Percentiles rank a stretch among this genome's conserved stretches.
These are phyloP conservation scores for Borostomias antarcticus DNA, from an alignment of 2,797 vertebrate genomes.

Conservation along the genomic window DNA sequence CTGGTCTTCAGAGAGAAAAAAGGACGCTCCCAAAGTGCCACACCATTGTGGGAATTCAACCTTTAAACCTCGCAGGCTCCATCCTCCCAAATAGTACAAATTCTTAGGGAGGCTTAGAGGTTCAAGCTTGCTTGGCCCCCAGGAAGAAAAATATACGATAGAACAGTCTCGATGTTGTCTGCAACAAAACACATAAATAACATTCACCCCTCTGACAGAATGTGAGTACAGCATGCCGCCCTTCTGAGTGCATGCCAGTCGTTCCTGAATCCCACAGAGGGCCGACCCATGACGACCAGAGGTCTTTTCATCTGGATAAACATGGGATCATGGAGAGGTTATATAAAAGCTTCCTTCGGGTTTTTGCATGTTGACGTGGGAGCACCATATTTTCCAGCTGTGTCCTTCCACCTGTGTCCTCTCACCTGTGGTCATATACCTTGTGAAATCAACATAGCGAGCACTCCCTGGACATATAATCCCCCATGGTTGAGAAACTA, in stretches of 20 bases:
- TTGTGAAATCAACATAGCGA: constrained; percentile 54
- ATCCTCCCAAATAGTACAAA: constrained; percentile 34
- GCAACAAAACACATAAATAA: constrained; percentile 34
- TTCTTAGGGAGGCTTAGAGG: constrained; percentile 21
- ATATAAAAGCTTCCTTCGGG: constrained; percentile 40
- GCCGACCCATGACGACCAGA: constrained; percentile 15
- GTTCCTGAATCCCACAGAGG: constrained; percentile 22
- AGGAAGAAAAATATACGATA: constrained; percentile 20
- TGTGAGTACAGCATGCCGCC: constrained; percentile 2
- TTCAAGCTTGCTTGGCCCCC: constrained; percentile 1
- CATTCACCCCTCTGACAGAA: constrained; percentile 7
- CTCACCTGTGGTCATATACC: constrained; percentile 46
- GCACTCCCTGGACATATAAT: constrained; percentile 44
- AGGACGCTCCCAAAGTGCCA: constrained; percentile 20
- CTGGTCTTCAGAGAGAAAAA: constrained; percentile 15
- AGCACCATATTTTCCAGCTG: constrained; percentile 55
- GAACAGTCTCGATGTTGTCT: constrained; percentile 14
- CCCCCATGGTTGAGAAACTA: constrained; percentile 24
- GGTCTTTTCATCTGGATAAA: constrained; percentile 39
- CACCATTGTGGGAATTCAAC: constrained; percentile 34
- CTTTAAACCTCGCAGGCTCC: constrained; percentile 20
- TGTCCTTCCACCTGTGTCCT: constrained; percentile 49
- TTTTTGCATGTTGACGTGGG: constrained; percentile 47
- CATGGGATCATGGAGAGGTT: constrained; percentile 41
- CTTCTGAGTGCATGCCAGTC: constrained; percentile 31